Base-by-base conservation (phyloP, 2,113 vertebrate species). In the Thinocorus orbignyianus region DNA sequence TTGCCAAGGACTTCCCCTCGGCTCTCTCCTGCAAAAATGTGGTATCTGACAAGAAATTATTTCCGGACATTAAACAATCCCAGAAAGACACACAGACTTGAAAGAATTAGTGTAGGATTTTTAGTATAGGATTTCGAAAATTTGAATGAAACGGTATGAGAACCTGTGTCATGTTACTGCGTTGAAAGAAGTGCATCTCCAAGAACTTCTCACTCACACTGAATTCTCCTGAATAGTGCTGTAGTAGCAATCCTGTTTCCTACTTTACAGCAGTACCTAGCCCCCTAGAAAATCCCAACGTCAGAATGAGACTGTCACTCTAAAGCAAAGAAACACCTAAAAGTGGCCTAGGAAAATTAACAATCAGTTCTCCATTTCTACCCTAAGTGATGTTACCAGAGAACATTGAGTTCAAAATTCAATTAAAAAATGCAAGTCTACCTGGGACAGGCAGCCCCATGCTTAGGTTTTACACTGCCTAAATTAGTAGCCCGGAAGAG, bases 1-100 rank as follows among this genome's bases (percentile, higher is more conserved):
- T 98, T 99, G 83, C 98, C 98, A 81, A 99, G 98, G 23, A 99
- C 98, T 16, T 98, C 97, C 22, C 98, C 99, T 95, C 98, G 97
- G 25, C 91, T 98, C 58, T 98, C 97, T 91, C 98, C 98, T 14
- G 98, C 97, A 28, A 99, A 81, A 92, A 97, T 95, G 86, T 99
- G 98, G 97, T 98, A 99, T 88, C 99, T 99, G 92, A 31, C 80
- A 85, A 87, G 81, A 96, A 84, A 94, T 33, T 20, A 90, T 90
- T 93, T 93, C 88, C 61, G 89, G 80, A 80, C 68, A 86, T 95
- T 83, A 92, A 94, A 35, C 61, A 84, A 57, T 46, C 58, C 26
- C 25, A 92, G 46, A 87, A 83, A 54, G 6, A 72, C 25, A 9
- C 28, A 78, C 2, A 52, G 9, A 30, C 14, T 31, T 42, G 15